phyloP scores from a whole-genome alignment of 2,797 vertebrate species.

The Semotilus atromaculatus region DNA sequence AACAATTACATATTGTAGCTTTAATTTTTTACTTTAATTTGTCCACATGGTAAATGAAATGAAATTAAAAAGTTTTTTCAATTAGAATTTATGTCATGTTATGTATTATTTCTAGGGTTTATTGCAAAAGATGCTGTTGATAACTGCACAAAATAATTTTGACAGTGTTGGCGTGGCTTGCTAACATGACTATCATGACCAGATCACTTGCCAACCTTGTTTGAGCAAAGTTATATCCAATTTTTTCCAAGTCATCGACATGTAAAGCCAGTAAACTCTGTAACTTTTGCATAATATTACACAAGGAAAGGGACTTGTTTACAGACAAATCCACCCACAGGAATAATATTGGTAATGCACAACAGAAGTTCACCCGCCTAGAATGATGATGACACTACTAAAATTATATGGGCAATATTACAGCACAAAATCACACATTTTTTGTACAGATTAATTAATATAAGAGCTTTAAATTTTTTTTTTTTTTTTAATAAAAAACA shows the following conservation, averaged over 20 bases:
- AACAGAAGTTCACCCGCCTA: conserved; percentile 4
- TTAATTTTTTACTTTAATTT: neutral
- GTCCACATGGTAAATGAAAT: neutral
- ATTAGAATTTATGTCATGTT: neutral
- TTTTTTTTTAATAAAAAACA: too few relatives aligned
- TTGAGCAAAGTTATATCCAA: neutral
- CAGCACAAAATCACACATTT: conserved; percentile 8
- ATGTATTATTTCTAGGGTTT: neutral
- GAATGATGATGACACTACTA: conserved; percentile 13
- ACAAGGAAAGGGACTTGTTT: conserved; percentile 9
- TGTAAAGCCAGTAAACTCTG: conserved; percentile 10
- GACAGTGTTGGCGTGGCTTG: neutral
- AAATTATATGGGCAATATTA: conserved; percentile 10
- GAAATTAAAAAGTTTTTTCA: too few relatives aligned
- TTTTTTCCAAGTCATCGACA: neutral
- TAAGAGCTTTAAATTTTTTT: conserved; percentile 14
- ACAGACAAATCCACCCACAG: conserved; percentile 6
- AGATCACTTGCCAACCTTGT: neutral
- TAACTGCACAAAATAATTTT: neutral
- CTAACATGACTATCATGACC: conserved; percentile 5
- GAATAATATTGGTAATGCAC: conserved; percentile 3
- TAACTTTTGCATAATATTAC: neutral
- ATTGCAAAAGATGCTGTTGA: conserved; percentile 1
- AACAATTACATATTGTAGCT: too few relatives aligned
- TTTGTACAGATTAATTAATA: neutral